Conservation (phyloP, 2,888 invertebrate species). For the Phoenoteleia sp. region DNA sequence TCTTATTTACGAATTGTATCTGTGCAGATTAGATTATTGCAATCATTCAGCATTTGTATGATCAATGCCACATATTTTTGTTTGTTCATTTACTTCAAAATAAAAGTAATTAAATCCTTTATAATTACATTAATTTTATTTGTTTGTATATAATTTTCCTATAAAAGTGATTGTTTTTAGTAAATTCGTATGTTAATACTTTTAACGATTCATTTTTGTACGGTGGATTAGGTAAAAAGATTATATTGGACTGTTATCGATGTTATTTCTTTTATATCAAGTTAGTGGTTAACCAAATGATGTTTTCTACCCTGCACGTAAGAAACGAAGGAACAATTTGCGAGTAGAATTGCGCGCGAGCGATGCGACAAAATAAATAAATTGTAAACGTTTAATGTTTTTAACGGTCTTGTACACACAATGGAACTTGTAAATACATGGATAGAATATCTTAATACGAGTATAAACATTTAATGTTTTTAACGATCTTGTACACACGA, state of each 20-base stretch:
- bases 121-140: neutral
- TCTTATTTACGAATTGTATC: no score
- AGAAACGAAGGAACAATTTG: constrained; percentile 62
- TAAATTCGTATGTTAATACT: neutral
- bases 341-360: constrained; percentile 68
- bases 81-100: neutral
- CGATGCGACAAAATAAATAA: constrained; percentile 77
- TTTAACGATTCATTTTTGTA: neutral
- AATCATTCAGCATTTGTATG: no score
- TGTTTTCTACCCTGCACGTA: constrained; percentile 72
- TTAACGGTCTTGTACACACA: constrained; percentile 85
- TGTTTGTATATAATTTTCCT: neutral
- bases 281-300: neutral
- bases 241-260: constrained; percentile 1
- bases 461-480: constrained; percentile 86
- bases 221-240: neutral
- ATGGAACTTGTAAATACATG: constrained; percentile 85
- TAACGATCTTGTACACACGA: constrained; percentile 86
- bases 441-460: constrained; percentile 84
- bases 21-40: no score
- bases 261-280: constrained; percentile 6
- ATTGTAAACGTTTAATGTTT: constrained; percentile 85
- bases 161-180: neutral
- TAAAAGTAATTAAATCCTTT: neutral
- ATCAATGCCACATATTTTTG: neutral